Evolutionary conservation across 2,113 vertebrate species (phyloP).

Genomic region (Zapus hudsonius): DNA sequence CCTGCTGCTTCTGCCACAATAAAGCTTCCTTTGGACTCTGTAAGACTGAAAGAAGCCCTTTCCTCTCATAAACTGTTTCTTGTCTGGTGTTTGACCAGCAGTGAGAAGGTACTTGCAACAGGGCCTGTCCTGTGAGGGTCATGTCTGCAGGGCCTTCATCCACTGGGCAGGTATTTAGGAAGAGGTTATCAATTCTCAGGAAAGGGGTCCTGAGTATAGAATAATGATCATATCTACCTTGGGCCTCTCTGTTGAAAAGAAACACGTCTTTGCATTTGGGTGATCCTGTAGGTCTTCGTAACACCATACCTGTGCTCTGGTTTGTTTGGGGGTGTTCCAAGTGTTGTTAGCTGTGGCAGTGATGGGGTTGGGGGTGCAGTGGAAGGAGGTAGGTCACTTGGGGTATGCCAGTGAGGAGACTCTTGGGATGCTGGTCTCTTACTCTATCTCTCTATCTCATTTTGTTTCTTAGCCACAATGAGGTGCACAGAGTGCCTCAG

Average conservation of each 20-base stretch:
- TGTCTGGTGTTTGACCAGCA: no score
- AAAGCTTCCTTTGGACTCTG: no score
- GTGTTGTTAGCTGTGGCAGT: not conserved
- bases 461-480: not conserved
- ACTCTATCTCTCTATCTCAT: no score
- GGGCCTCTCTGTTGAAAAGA: slow-evolving; percentile 30
- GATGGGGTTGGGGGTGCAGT: not conserved
- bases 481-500: not conserved
- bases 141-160: not conserved
- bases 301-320: not conserved
- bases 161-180: not conserved
- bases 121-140: not conserved
- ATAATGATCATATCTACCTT: not conserved
- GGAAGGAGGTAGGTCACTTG: not conserved
- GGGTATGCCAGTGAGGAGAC: not conserved
- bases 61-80: no score
- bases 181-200: slow-evolving; percentile 14
- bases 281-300: not conserved
- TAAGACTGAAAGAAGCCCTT: no score
- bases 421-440: not conserved
- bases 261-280: slow-evolving; percentile 34
- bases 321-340: not conserved
- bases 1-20: no score
- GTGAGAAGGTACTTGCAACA: no score
- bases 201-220: not conserved